phyloP scores from a whole-genome alignment of 2,888 invertebrate genomes.

The Catotricha subobsoleta region DNA sequence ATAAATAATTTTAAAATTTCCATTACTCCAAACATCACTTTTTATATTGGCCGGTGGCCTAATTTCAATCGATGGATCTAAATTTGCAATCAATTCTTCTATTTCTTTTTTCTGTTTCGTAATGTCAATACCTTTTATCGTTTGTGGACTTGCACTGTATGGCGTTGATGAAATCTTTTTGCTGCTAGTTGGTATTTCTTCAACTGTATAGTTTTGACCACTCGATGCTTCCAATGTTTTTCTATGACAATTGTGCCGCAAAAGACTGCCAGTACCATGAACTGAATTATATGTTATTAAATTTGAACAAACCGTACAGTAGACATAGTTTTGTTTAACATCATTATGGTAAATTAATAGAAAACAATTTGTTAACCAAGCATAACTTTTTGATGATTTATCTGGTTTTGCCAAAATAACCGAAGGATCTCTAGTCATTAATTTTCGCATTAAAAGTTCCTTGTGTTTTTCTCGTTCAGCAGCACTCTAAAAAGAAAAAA shows the following conservation, averaged over 20 bases:
- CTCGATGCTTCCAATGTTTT: neutral
- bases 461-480: slow-evolving; percentile 2
- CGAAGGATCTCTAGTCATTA: neutral
- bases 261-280: slow-evolving; percentile 1
- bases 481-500: neutral
- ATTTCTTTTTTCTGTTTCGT: slow-evolving; percentile 1
- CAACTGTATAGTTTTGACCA: neutral
- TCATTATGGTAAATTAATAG: slow-evolving; percentile 1
- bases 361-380: slow-evolving; percentile 2
- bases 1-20: slow-evolving; percentile 3
- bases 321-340: slow-evolving; percentile 3
- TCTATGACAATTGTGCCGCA: slow-evolving; percentile 1
- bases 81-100: neutral
- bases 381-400: slow-evolving; percentile 3
- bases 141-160: neutral
- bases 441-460: neutral
- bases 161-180: neutral
- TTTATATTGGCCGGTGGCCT: slow-evolving; percentile 1
- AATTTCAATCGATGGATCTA: neutral
- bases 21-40: slow-evolving; percentile 4
- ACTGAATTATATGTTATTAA: slow-evolving; percentile 4
- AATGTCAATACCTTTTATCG: neutral
- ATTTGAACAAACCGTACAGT: neutral
- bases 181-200: neutral
- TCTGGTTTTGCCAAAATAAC: slow-evolving; percentile 2